phyloP scores from a whole-genome alignment of 2,113 vertebrate species.

The Athene cunicularia region DNA sequence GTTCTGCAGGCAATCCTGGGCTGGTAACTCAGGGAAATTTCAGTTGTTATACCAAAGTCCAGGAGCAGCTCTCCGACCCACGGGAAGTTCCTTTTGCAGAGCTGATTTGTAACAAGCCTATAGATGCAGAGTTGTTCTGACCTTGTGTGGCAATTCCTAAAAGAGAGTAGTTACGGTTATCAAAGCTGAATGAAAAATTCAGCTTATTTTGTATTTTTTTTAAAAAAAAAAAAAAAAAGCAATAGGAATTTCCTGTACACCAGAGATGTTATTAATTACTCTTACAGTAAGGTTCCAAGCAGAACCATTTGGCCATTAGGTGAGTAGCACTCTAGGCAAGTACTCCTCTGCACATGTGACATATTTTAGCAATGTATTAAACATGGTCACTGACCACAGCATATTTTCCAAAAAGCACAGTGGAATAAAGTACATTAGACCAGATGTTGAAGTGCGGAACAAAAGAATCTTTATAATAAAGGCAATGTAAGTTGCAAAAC shows the following conservation, averaged over 20 bases:
- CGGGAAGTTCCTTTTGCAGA: background rate
- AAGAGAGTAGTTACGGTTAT: background rate
- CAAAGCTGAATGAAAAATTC: constrained; percentile 1
- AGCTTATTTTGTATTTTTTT: background rate
- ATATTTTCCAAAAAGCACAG: constrained; percentile 62
- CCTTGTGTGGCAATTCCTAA: background rate
- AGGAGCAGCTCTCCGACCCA: background rate
- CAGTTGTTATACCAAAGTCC: background rate
- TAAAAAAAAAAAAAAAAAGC: background rate
- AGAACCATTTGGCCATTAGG: background rate
- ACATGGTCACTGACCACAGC: constrained; percentile 43
- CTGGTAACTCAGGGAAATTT: background rate
- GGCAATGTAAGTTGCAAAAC: background rate
- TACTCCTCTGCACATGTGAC: background rate
- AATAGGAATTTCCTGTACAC: background rate
- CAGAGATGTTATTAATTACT: background rate
- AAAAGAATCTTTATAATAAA: constrained; percentile 34
- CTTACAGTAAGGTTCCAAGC: background rate
- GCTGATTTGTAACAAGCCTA: background rate
- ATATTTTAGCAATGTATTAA: constrained; percentile 37
- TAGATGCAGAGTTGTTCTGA: background rate
- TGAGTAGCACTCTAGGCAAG: background rate
- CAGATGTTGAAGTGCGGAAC: constrained; percentile 58
- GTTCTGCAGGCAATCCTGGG: background rate
- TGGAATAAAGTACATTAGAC: constrained; percentile 39